phyloP scores from a whole-genome alignment of 2,888 invertebrate genomes.

The Sesia apiformis region DNA sequence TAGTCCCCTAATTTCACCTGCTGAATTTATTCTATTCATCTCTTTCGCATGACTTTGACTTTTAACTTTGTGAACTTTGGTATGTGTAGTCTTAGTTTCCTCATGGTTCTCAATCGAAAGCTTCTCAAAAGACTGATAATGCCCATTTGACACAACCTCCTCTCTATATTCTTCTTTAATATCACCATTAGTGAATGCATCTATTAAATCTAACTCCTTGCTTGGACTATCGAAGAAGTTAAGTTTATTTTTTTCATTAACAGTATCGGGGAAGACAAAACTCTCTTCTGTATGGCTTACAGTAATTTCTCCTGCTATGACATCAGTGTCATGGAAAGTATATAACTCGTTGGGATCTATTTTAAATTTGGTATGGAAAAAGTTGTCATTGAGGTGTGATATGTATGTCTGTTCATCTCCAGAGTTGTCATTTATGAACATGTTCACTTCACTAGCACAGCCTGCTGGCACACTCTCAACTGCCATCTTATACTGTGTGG shows the following conservation, averaged over 20 bases:
- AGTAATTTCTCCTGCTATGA: constrained; percentile 63
- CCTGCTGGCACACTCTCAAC: constrained; percentile 58
- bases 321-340: constrained; percentile 68
- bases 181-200: constrained; percentile 47
- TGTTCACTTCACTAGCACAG: constrained; percentile 53
- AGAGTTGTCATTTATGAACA: constrained; percentile 59
- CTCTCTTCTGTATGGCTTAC: constrained; percentile 66
- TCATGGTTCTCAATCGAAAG: constrained; percentile 16
- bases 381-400: constrained; percentile 59
- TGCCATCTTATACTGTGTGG: constrained; percentile 67
- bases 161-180: constrained; percentile 38
- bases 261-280: constrained; percentile 47
- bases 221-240: constrained; percentile 35
- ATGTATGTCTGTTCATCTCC: constrained; percentile 60
- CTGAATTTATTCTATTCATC: constrained; percentile 23
- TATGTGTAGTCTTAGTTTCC: constrained; percentile 38
- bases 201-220: constrained; percentile 43
- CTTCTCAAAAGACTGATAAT: constrained; percentile 29
- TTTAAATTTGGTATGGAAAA: constrained; percentile 64
- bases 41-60: constrained; percentile 32
- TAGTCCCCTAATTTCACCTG: constrained; percentile 26
- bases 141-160: constrained; percentile 47
- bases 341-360: constrained; percentile 68
- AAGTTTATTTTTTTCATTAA: constrained; percentile 41
- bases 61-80: constrained; percentile 53